Evolutionary conservation across 2,888 invertebrate species (phyloP).

Genomic region (Tineola bisselliella): DNA sequence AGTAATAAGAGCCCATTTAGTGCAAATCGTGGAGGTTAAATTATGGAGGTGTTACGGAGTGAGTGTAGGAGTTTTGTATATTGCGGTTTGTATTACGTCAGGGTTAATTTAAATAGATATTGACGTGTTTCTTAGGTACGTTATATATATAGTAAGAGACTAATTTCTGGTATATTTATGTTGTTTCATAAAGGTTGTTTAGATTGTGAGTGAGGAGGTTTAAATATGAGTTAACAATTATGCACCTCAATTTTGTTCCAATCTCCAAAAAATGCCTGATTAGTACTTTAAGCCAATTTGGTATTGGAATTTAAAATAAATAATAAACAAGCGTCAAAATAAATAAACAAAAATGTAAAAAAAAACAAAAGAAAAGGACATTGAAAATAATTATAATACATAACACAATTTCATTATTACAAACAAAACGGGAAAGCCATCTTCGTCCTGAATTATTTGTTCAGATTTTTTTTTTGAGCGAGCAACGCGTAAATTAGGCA

Average conservation of each 20-base stretch:
- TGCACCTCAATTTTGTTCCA: no score
- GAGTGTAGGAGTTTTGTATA: background rate
- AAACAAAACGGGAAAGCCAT: background rate
- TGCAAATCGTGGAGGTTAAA: background rate
- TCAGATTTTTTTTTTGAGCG: conserved; percentile 5
- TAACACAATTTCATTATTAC: background rate
- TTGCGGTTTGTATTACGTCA: background rate
- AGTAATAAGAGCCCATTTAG: background rate
- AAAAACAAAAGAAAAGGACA: no score
- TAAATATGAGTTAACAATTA: no score
- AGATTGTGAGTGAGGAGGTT: no score
- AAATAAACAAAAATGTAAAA: no score
- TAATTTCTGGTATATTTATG: no score
- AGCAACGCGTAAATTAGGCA: conserved; percentile 12
- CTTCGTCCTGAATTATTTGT: background rate
- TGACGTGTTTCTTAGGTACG: background rate
- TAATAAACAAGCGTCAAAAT: no score
- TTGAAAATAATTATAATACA: background rate
- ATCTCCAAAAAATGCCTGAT: no score
- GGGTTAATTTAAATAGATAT: background rate
- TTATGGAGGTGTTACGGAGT: background rate
- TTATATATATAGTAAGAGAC: no score
- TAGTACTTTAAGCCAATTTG: no score
- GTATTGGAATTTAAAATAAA: no score
- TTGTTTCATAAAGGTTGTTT: no score